A percentile compares a stretch with the other conserved stretches of the same genome.
These are phyloP conservation scores for Pseudoips prasinana DNA, from an alignment of 2,888 invertebrate species.

Conservation along the genomic window DNA sequence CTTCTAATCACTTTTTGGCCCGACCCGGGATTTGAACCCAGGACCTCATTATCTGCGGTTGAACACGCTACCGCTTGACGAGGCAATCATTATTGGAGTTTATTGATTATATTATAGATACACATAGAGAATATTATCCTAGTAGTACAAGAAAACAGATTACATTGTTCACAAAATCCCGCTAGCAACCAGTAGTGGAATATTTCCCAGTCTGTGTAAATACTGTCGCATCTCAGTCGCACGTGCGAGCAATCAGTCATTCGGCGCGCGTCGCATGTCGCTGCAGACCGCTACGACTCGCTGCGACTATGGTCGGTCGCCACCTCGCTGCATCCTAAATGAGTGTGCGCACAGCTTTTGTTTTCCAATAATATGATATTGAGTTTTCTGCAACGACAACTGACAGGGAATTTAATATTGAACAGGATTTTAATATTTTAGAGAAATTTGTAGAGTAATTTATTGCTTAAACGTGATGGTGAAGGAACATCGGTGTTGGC, in stretches of 20 bases:
- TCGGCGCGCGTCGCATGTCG: constrained; percentile 38
- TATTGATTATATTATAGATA: too few relatives aligned
- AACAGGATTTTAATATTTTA: neutral
- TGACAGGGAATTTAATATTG: neutral
- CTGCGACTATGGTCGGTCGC: constrained; percentile 15
- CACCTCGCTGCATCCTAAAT: constrained; percentile 40
- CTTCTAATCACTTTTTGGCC: too few relatives aligned
- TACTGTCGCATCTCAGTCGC: constrained; percentile 30
- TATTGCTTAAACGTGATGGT: too few relatives aligned
- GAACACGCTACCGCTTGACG: too few relatives aligned
- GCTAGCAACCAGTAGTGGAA: too few relatives aligned
- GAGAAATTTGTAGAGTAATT: neutral
- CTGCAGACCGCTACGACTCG: constrained; percentile 11
- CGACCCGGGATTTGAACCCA: too few relatives aligned
- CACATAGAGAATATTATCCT: too few relatives aligned
- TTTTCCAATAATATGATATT: constrained; percentile 15
- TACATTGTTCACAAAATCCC: too few relatives aligned
- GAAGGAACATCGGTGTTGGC: too few relatives aligned
- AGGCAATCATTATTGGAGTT: too few relatives aligned
- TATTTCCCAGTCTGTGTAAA: constrained; percentile 21
- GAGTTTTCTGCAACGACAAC: neutral
- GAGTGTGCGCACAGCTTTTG: constrained; percentile 22
- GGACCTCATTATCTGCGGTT: too few relatives aligned
- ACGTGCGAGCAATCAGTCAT: constrained; percentile 53
- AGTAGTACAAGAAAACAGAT: too few relatives aligned